A percentile compares a stretch with the other conserved stretches of the same genome.
These are phyloP conservation scores for Myiopsitta monachus DNA, from an alignment of 2,113 vertebrate species.

Conservation along the genomic window DNA sequence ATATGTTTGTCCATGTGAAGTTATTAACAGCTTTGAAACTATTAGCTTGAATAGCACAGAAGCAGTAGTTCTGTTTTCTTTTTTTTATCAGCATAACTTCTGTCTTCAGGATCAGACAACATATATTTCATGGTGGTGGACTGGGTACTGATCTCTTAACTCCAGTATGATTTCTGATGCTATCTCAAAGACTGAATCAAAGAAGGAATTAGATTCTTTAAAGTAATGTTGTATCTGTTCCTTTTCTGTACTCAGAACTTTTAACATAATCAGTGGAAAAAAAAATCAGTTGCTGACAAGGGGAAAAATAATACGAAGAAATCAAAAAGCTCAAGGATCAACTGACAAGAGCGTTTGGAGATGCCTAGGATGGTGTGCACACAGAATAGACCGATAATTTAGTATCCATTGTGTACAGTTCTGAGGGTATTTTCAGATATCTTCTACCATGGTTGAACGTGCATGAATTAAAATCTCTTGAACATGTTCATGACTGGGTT, in stretches of 20 bases:
- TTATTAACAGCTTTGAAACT: not conserved
- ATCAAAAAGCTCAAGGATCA: not conserved
- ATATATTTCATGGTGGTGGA: not conserved
- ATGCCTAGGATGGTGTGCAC: not conserved
- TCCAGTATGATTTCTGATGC: not conserved
- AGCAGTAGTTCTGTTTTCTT: not conserved
- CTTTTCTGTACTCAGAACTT: not conserved
- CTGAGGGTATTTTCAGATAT: not conserved
- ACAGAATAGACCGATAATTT: not conserved
- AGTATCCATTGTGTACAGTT: not conserved
- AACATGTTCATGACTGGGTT: accelerated
- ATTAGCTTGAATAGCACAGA: not conserved
- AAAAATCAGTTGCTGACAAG: not conserved
- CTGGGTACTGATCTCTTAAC: not conserved
- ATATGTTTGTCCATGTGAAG: not conserved
- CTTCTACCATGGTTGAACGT: not conserved
- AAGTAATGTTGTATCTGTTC: not conserved
- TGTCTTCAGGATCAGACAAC: not conserved
- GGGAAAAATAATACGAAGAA: not conserved
- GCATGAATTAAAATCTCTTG: not conserved
- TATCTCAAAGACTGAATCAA: not conserved
- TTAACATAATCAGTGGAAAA: not conserved
- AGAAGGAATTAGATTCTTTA: not conserved
- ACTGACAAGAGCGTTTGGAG: not conserved
- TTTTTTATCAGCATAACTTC: not conserved